These are phyloP conservation scores for Halcyon senegalensis DNA, from an alignment of 2,113 vertebrate species.

Conservation along the genomic window DNA sequence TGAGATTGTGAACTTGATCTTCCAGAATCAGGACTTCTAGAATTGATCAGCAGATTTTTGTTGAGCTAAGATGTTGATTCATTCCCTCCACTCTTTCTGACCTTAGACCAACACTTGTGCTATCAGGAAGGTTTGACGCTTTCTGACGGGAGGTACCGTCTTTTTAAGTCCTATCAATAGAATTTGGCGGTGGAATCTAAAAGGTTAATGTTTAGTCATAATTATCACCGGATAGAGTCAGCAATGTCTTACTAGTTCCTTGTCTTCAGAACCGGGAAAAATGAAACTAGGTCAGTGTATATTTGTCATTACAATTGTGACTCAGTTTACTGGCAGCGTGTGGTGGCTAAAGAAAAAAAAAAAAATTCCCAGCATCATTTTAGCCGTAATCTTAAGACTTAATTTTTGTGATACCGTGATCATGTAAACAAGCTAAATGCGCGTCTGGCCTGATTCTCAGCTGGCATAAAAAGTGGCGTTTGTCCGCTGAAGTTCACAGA, in stretches of 20 bases:
- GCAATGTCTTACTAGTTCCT: slow-evolving; percentile 31
- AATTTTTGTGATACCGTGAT: background rate
- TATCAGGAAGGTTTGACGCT: background rate
- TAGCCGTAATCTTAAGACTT: background rate
- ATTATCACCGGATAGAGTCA: slow-evolving; percentile 16
- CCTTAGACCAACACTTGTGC: background rate
- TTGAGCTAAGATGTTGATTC: slow-evolving; percentile 43
- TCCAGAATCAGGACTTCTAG: slow-evolving; percentile 22
- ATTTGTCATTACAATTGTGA: slow-evolving; percentile 50
- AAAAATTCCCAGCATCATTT: slow-evolving; percentile 17
- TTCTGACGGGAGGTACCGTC: background rate
- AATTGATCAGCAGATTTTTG: slow-evolving; percentile 47
- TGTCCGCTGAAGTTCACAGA: background rate
- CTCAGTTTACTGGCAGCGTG: slow-evolving; percentile 60
- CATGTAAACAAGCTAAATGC: background rate
- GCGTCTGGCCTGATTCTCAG: background rate
- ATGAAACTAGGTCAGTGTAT: slow-evolving; percentile 57
- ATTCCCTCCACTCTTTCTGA: slow-evolving; percentile 22
- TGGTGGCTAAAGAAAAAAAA: background rate
- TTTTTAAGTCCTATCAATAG: slow-evolving; percentile 4
- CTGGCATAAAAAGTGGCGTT: background rate
- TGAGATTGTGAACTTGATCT: slow-evolving; percentile 27
- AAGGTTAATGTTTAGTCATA: slow-evolving; percentile 66
- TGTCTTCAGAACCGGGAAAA: slow-evolving; percentile 48
- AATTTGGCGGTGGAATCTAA: background rate